Evolutionary conservation across 1,140 invertebrate species (phyloP).

Genomic region (Telenomus remus): DNA sequence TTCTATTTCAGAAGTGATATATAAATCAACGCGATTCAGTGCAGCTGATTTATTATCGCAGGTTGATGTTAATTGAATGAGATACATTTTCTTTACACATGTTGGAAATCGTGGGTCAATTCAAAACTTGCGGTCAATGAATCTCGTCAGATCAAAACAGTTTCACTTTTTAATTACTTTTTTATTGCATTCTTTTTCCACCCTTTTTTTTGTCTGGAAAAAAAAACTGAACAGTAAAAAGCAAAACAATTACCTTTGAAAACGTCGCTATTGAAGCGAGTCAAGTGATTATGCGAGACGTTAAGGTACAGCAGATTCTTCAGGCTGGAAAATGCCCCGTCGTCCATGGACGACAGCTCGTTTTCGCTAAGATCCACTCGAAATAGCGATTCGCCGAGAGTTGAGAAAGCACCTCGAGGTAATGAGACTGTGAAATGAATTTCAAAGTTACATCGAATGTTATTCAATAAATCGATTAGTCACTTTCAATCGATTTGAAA

Average conservation of each 20-base stretch:
- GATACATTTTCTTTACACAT: constrained; percentile 4
- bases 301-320: constrained; percentile 81
- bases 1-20: background rate
- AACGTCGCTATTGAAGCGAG: constrained; percentile 86
- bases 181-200: too few species aligned
- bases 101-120: background rate
- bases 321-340: constrained; percentile 82
- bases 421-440: constrained; percentile 78
- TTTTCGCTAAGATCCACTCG: constrained; percentile 86
- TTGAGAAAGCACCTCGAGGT: constrained; percentile 80
- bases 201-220: too few species aligned
- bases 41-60: constrained; percentile 2
- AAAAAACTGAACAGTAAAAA: too few species aligned
- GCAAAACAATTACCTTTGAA: constrained; percentile 84
- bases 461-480: constrained; percentile 46
- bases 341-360: constrained; percentile 83
- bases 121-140: background rate
- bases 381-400: constrained; percentile 78
- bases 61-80: background rate
- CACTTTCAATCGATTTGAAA: constrained; percentile 21
- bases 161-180: too few species aligned
- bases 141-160: too few species aligned
- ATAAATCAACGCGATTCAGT: background rate
- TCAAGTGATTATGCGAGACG: constrained; percentile 84
- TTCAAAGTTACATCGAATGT: constrained; percentile 47